Base-by-base conservation (phyloP, 2,888 invertebrate species). In the Eupelmus urozonus region DNA sequence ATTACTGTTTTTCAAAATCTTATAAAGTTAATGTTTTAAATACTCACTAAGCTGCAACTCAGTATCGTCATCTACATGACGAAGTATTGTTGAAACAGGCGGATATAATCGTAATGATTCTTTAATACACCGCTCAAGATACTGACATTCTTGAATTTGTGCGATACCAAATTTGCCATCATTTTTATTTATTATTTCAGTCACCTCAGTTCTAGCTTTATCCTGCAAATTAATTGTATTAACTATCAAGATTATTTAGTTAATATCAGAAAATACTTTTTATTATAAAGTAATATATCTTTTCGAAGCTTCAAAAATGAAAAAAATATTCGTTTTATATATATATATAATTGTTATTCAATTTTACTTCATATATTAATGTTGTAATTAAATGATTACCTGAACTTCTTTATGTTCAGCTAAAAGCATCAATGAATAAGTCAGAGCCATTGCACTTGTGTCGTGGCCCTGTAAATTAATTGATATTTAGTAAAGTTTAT, bases 121-220 rank as follows among this genome's bases (percentile, higher is more conserved):
- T 86, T 94, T 94, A 63, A 94, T 93, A 82, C 94, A 94, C 82
- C 92, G 92, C 82, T 94, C 94, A 80, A 94, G 90, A 84, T 94
- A 94, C 78, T 91, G 91, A 93, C 94, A 92, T 75, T 92, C 91
- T 79, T 92, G 88, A 20, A 94, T 87, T 82, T 93, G 93, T 62
- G 92, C 91, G 1, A 90, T 91, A 0, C 92, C 91, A 0, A 91
- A 86, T 1, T 92, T 90, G 0, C 88, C 91, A 18, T 88, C 84
- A 20, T 90, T 89, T 85, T 92, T 92, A 75, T 91, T 88, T 0
- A 90, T 83, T 0, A 92, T 91, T 63, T 90, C 88, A 2, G 87
- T 90, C 18, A 84, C 75, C 76, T 85, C 85, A n/a, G 65, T 63
- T 78, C 84, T 80, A n/a, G 83, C 83, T 76, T 78, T 81, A 23